These are phyloP conservation scores for Anarsia innoxiella DNA, from an alignment of 2,888 invertebrate species.

Conservation along the genomic window DNA sequence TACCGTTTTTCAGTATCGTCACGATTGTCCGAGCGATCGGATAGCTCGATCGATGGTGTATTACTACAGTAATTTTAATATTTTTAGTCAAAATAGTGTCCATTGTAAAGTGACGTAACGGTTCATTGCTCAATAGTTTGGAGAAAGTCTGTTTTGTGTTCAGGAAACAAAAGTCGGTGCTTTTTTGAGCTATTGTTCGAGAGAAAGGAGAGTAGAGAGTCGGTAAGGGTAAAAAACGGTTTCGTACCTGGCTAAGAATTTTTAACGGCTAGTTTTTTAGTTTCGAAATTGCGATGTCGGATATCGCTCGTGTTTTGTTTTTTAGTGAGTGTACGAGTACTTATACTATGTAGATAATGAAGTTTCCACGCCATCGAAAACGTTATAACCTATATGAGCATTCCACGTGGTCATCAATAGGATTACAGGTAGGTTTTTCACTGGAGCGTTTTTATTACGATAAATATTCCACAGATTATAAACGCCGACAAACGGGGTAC, in stretches of 20 bases:
- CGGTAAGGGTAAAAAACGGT: constrained; percentile 46
- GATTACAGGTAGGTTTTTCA: constrained; percentile 25
- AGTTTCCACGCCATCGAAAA: too few species aligned
- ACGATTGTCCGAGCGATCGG: constrained; percentile 69
- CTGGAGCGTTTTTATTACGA: constrained; percentile 21
- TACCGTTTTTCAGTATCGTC: constrained; percentile 73
- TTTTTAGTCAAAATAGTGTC: constrained; percentile 23
- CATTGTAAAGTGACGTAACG: constrained; percentile 29
- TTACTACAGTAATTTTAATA: constrained; percentile 42
- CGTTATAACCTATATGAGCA: background rate
- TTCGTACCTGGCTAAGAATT: constrained; percentile 52
- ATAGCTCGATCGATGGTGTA: constrained; percentile 57
- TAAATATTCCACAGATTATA: constrained; percentile 38
- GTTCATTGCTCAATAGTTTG: constrained; percentile 41
- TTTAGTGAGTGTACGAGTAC: constrained; percentile 8
- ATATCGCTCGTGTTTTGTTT: constrained; percentile 51
- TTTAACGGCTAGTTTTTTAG: constrained; percentile 60
- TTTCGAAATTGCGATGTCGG: constrained; percentile 46
- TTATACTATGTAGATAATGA: background rate
- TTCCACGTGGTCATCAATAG: constrained; percentile 1
- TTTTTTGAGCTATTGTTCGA: constrained; percentile 55
- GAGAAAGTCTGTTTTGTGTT: constrained; percentile 57
- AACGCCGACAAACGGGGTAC: constrained; percentile 40
- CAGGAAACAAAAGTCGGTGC: constrained; percentile 40
- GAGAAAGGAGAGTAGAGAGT: too few species aligned